Conservation (phyloP, 2,113 vertebrate genomes). For the zebrafish (Danio rerio) region DNA sequence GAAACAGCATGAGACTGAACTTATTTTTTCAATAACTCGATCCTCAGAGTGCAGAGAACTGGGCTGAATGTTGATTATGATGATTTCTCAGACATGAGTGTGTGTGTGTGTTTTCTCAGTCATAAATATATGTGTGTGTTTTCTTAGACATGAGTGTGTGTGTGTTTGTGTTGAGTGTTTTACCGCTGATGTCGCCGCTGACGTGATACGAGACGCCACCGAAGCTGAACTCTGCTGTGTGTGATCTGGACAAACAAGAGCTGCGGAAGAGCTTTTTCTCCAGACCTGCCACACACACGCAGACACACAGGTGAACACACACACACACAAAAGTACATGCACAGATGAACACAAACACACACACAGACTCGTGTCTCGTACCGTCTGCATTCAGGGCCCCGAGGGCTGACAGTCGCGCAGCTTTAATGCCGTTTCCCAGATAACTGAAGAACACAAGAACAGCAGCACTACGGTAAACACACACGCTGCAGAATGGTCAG, state of each 20-base stretch:
- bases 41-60: too few species aligned
- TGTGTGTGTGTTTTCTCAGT: too few species aligned
- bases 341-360: not conserved
- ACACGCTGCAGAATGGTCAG: too few species aligned
- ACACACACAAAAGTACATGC: not conserved
- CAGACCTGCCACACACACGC: constrained; percentile 60
- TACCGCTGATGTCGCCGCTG: constrained; percentile 87
- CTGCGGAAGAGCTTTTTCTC: constrained; percentile 77
- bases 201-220: constrained; percentile 87
- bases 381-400: constrained; percentile 86
- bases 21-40: too few species aligned
- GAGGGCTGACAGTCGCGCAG: constrained; percentile 86
- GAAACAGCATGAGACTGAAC: too few species aligned
- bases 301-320: not conserved
- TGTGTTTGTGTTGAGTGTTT: constrained; percentile 1
- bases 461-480: too few species aligned
- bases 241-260: constrained; percentile 87
- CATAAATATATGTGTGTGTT: too few species aligned
- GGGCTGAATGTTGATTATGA: too few species aligned
- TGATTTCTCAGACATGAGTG: too few species aligned
- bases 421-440: constrained; percentile 92
- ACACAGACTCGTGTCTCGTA: constrained; percentile 60
- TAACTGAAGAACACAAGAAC: constrained; percentile 79
- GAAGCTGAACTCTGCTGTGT: constrained; percentile 89
- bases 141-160: too few species aligned